Conservation (phyloP, 1,140 invertebrate species). For the Venturia canescens region DNA sequence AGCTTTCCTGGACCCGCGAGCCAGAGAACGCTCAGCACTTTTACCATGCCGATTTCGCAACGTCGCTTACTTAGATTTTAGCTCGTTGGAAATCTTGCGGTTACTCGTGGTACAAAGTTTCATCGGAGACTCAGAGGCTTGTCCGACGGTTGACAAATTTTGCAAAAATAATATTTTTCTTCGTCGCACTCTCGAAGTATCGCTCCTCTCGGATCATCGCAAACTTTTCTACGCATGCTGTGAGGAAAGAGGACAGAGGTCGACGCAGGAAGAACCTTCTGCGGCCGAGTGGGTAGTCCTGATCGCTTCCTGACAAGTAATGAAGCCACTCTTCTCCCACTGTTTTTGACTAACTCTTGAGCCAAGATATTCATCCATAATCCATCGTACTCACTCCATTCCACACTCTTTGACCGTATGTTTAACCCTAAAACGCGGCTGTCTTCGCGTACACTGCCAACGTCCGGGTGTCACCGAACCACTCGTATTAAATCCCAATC, state of each 20-base stretch:
- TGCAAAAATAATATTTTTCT: not conserved
- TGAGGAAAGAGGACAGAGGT: not conserved
- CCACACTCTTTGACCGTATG: slow-evolving; percentile 25
- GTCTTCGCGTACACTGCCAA: slow-evolving; percentile 26
- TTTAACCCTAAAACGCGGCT: slow-evolving; percentile 32
- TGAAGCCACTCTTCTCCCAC: slow-evolving; percentile 25
- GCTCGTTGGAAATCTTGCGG: not conserved
- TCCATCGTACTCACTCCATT: slow-evolving; percentile 36
- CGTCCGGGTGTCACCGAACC: slow-evolving; percentile 57
- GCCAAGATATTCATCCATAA: slow-evolving; percentile 46
- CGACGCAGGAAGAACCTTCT: slow-evolving; percentile 9
- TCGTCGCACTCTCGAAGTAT: slow-evolving; percentile 12
- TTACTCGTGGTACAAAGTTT: not conserved
- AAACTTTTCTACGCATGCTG: slow-evolving; percentile 26
- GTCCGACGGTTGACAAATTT: not conserved
- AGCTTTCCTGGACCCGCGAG: slow-evolving; percentile 60
- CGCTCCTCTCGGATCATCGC: not conserved
- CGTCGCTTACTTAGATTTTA: slow-evolving; percentile 20
- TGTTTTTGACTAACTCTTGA: not conserved
- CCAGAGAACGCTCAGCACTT: slow-evolving; percentile 38
- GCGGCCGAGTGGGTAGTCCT: slow-evolving; percentile 38
- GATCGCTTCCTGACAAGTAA: slow-evolving; percentile 59
- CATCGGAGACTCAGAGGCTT: not conserved
- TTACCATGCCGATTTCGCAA: slow-evolving; percentile 33
- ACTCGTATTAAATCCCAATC: slow-evolving; percentile 74